Evolutionary conservation across 2,888 invertebrate species (phyloP).

Genomic region (Harpagoxenus sublaevis): DNA sequence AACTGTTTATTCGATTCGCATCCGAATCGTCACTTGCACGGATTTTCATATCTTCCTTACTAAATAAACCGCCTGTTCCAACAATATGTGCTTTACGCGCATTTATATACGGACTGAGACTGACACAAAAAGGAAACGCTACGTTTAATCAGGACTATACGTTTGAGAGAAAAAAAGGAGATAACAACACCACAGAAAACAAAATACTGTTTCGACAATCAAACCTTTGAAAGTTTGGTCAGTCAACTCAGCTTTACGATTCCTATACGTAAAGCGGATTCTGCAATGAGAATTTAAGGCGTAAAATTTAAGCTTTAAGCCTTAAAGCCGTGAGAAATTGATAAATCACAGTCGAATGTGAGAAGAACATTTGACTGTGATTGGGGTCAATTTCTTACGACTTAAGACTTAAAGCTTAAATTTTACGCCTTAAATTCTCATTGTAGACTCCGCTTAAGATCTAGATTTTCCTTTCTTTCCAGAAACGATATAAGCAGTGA

Average conservation of each 20-base stretch:
- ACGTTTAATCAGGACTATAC: slow-evolving; percentile 18
- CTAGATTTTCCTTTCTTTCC: background rate
- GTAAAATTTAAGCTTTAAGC: too few relatives aligned
- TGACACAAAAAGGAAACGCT: background rate
- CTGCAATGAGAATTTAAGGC: too few relatives aligned
- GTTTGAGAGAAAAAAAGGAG: background rate
- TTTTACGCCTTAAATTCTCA: too few relatives aligned
- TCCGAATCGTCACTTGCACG: slow-evolving; percentile 43
- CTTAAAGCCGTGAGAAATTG: too few relatives aligned
- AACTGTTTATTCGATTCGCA: slow-evolving; percentile 52
- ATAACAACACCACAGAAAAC: background rate
- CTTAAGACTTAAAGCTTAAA: too few relatives aligned
- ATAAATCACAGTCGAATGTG: too few relatives aligned
- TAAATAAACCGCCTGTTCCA: slow-evolving; percentile 27
- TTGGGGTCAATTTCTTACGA: too few relatives aligned
- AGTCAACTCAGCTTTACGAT: background rate
- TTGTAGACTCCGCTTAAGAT: background rate
- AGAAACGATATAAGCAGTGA: background rate
- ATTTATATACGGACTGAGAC: slow-evolving; percentile 2
- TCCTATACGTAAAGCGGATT: background rate
- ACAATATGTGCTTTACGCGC: background rate
- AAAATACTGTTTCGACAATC: background rate
- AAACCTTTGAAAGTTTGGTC: background rate
- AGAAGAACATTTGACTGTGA: too few relatives aligned
- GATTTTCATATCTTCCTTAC: slow-evolving; percentile 52